These are phyloP conservation scores for Hydropsyche tenuis DNA, from an alignment of 1,140 invertebrate species.

Conservation along the genomic window DNA sequence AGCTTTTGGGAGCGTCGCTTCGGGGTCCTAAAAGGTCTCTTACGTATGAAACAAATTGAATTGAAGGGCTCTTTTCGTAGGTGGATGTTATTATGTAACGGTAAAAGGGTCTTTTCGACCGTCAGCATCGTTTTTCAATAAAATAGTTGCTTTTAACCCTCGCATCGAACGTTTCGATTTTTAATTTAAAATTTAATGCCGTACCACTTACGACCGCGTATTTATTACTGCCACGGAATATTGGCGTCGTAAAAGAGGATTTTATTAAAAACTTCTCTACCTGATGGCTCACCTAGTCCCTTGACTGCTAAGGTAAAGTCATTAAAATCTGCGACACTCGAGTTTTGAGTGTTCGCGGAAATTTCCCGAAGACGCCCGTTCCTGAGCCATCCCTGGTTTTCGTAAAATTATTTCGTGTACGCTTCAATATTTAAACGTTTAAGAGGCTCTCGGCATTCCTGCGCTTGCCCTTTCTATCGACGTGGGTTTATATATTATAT, in stretches of 20 bases:
- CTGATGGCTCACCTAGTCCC: conserved; percentile 2
- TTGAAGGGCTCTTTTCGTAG: conserved; percentile 14
- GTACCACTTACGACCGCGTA: conserved; percentile 10
- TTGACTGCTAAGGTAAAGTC: conserved; percentile 1
- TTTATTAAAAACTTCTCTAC: conserved; percentile 11
- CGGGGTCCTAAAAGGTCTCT: conserved; percentile 6
- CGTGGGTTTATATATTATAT: background rate
- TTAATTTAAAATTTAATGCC: conserved; percentile 16
- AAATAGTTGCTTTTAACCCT: background rate
- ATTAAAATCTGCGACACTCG: conserved; percentile 21
- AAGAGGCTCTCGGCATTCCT: background rate
- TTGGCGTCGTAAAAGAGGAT: conserved; percentile 13
- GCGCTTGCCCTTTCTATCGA: background rate
- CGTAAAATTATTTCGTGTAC: background rate
- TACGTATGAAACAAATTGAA: conserved; percentile 20
- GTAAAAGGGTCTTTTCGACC: conserved; percentile 8
- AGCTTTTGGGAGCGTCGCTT: background rate
- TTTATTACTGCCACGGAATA: conserved; percentile 13
- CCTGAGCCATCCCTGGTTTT: background rate
- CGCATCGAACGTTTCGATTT: background rate
- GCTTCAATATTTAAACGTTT: background rate
- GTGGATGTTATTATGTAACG: conserved; percentile 18
- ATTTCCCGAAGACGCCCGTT: background rate
- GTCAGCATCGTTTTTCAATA: conserved; percentile 7
- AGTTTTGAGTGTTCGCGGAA: background rate